These are phyloP conservation scores for Saccopteryx leptura DNA, from an alignment of 2,113 vertebrate genomes.

Conservation along the genomic window DNA sequence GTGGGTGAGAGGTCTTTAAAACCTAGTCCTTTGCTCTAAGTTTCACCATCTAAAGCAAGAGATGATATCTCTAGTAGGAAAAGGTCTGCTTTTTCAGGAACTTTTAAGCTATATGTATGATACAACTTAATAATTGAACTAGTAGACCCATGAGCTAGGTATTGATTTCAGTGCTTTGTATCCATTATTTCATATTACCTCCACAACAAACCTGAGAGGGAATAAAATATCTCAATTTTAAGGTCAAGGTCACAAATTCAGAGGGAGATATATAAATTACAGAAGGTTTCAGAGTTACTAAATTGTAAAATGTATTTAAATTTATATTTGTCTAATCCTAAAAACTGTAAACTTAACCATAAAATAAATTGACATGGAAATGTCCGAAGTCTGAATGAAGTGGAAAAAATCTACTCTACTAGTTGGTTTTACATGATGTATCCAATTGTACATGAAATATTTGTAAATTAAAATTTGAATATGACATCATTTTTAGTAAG, in stretches of 20 bases:
- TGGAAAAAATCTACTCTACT: neutral
- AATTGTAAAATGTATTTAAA: constrained; percentile 25
- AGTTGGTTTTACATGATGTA: neutral
- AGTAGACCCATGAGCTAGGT: neutral
- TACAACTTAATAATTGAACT: neutral
- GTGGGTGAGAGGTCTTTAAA: neutral
- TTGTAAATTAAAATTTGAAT: constrained; percentile 43
- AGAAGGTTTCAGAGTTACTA: constrained; percentile 15
- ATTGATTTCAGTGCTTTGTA: constrained; percentile 8
- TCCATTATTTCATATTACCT: neutral
- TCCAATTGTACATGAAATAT: neutral
- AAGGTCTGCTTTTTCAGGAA: neutral
- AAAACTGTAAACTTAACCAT: neutral
- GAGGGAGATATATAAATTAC: neutral
- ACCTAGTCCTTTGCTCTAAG: neutral
- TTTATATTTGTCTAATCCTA: neutral
- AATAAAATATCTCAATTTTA: neutral
- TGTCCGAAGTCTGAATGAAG: neutral
- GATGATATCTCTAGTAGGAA: neutral
- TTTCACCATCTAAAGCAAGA: neutral
- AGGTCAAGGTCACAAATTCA: neutral
- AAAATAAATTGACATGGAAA: constrained; percentile 24
- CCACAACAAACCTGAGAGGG: neutral
- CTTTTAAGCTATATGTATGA: neutral
- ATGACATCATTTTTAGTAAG: neutral